Percentiles rank a stretch among this genome's conserved stretches.
phyloP scores from a whole-genome alignment of 2,888 invertebrate species.

The Encarsia formosa region DNA sequence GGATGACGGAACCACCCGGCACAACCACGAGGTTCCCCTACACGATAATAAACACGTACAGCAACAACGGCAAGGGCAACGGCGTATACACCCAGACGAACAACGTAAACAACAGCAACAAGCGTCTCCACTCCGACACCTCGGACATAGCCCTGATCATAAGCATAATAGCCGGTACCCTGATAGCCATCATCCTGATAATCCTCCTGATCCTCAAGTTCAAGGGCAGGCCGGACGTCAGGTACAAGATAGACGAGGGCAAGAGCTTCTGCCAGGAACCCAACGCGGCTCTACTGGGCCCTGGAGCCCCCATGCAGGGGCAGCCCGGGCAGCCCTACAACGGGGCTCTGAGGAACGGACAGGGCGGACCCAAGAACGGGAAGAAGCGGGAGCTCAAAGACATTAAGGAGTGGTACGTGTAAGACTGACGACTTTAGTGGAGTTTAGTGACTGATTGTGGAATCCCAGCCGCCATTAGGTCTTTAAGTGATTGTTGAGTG shows the following conservation, averaged over 20 bases:
- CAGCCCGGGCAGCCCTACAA: slow-evolving; percentile 53
- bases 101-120: slow-evolving; percentile 44
- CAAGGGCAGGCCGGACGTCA: slow-evolving; percentile 78
- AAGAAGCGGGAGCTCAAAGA: slow-evolving; percentile 80
- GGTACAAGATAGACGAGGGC: slow-evolving; percentile 89
- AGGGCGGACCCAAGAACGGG: slow-evolving; percentile 52
- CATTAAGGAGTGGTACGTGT: slow-evolving; percentile 96
- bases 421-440: slow-evolving; percentile 50
- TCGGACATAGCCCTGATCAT: slow-evolving; percentile 75
- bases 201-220: slow-evolving; percentile 87
- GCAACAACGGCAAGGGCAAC: slow-evolving; percentile 30
- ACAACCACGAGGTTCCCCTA: slow-evolving; percentile 30
- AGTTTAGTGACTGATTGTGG: slow-evolving; percentile 44
- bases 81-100: slow-evolving; percentile 43
- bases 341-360: slow-evolving; percentile 43
- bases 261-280: slow-evolving; percentile 73
- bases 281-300: slow-evolving; percentile 71
- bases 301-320: slow-evolving; percentile 47
- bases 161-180: slow-evolving; percentile 84
- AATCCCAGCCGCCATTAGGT: too few relatives aligned
- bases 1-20: slow-evolving; percentile 44
- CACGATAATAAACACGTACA: slow-evolving; percentile 18
- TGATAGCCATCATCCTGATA: slow-evolving; percentile 86
- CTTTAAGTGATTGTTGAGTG: too few relatives aligned
- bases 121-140: slow-evolving; percentile 60